Percentiles rank a stretch among this genome's conserved stretches.
Evolutionary conservation across 92 coral and sea anemone genomes (phyloP).

Genomic region (Pocillopora meandrina): DNA sequence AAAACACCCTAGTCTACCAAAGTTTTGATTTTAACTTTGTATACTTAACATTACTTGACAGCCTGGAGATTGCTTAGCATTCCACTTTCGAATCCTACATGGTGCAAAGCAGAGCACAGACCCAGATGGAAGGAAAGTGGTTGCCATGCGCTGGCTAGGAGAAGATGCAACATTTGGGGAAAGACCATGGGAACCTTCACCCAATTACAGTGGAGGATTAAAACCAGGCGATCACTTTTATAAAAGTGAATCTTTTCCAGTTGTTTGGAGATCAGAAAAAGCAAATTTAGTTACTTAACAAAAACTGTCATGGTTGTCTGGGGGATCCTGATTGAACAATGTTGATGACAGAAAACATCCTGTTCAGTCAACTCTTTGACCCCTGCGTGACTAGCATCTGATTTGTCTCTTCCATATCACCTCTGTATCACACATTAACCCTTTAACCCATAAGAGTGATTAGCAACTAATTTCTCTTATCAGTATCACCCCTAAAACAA

Average conservation of each 20-base stretch:
- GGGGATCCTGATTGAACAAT: not conserved
- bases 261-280: conserved; percentile 45
- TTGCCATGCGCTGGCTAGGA: conserved; percentile 96
- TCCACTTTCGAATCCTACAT: conserved; percentile 90
- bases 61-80: conserved; percentile 97
- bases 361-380: no score
- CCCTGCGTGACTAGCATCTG: no score
- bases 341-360: no score
- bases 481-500: no score
- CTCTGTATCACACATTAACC: no score
- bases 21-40: not conserved
- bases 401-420: no score
- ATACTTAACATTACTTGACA: conserved; percentile 1
- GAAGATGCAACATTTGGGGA: conserved; percentile 70
- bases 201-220: conserved; percentile 56
- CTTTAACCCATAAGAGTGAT: no score
- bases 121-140: conserved; percentile 67
- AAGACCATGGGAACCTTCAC: conserved; percentile 88
- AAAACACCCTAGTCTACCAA: no score
- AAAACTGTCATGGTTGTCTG: not conserved
- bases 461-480: no score
- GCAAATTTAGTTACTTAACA: not conserved
- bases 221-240: conserved; percentile 56
- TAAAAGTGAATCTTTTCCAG: conserved; percentile 51
- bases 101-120: conserved; percentile 75